Evolutionary conservation across 2,888 invertebrate genomes (phyloP).

Genomic region (Pheosia gnoma): DNA sequence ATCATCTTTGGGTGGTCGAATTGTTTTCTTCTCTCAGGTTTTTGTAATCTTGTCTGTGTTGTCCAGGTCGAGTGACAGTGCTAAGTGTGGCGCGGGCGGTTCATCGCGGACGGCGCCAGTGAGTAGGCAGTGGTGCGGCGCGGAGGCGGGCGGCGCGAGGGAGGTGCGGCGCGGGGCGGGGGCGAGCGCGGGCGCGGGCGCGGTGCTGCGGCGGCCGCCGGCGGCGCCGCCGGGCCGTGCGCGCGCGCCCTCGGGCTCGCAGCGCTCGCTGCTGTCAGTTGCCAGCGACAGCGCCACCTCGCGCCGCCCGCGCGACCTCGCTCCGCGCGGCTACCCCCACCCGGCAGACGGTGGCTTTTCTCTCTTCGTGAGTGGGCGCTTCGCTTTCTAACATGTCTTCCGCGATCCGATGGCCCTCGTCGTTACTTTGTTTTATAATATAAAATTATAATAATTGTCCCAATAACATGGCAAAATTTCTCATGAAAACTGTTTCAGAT

Average conservation of each 20-base stretch:
- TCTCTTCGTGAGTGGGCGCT: slow-evolving; percentile 83
- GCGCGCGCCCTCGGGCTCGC: slow-evolving; percentile 65
- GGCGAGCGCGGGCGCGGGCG: slow-evolving; percentile 47
- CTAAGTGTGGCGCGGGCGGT: slow-evolving; percentile 84
- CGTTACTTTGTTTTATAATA: slow-evolving; percentile 10
- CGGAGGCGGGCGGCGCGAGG: slow-evolving; percentile 55
- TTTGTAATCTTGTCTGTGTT: slow-evolving; percentile 1
- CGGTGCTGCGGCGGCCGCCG: slow-evolving; percentile 43
- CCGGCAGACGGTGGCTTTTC: slow-evolving; percentile 77
- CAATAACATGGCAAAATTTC: no score
- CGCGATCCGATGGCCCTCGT: slow-evolving; percentile 50
- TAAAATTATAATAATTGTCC: no score
- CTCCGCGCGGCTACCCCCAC: slow-evolving; percentile 69
- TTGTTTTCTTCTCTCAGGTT: no score
- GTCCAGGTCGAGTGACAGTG: slow-evolving; percentile 87
- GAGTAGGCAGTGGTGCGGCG: slow-evolving; percentile 76
- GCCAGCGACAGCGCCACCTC: slow-evolving; percentile 79
- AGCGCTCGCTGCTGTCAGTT: slow-evolving; percentile 81
- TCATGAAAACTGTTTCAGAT: no score
- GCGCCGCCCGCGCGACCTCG: slow-evolving; percentile 72
- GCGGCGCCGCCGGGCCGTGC: slow-evolving; percentile 47
- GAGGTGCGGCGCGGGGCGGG: slow-evolving; percentile 44
- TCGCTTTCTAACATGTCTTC: slow-evolving; percentile 78
- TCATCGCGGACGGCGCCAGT: slow-evolving; percentile 78
- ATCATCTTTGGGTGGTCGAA: no score